Evolutionary conservation across 2,113 vertebrate genomes (phyloP).

Genomic region (Anarhynchus alexandrinus): DNA sequence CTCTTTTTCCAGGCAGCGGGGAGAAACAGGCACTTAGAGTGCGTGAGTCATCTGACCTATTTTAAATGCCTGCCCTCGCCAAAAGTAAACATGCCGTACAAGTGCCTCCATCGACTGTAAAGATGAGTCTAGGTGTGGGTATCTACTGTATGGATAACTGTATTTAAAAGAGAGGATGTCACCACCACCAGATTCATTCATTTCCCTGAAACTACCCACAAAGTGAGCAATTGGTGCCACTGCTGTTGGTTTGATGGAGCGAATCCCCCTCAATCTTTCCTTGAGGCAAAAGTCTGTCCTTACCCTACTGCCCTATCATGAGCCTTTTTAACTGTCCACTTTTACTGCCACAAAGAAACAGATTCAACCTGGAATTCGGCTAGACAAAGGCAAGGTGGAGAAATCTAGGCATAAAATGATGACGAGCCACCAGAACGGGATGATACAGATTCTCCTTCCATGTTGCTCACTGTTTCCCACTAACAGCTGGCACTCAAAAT

Average conservation of each 20-base stretch:
- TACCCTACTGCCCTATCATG: rapidly evolving
- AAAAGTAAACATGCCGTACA: neutral
- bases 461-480: neutral
- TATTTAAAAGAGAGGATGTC: neutral
- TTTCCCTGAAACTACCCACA: neutral
- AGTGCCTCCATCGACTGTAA: rapidly evolving
- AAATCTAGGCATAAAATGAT: neutral
- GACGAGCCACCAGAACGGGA: neutral
- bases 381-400: neutral
- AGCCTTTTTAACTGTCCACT: neutral
- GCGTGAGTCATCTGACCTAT: neutral
- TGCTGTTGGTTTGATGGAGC: rapidly evolving
- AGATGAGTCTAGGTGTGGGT: neutral
- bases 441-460: neutral
- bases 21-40: neutral
- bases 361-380: neutral
- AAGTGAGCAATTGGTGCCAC: neutral
- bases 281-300: neutral
- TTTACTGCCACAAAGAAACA: neutral
- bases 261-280: neutral
- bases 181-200: neutral
- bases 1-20: neutral
- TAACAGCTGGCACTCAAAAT: neutral
- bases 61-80: neutral
- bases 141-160: neutral